phyloP scores from a whole-genome alignment of 2,888 invertebrate species.

The Sicus ferrugineus region DNA sequence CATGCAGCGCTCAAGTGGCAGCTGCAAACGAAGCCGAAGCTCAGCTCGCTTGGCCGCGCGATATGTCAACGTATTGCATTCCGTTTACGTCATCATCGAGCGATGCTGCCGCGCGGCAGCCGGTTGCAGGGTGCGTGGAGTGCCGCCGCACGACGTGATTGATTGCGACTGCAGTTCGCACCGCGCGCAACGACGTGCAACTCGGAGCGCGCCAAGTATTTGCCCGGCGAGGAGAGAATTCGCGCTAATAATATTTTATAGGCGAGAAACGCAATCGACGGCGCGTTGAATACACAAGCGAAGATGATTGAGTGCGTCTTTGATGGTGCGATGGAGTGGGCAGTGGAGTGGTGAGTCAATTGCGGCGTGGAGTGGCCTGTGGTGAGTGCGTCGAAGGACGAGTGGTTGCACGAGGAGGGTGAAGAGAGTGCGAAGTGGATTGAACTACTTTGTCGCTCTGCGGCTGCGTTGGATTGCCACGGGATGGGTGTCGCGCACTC shows the following conservation, averaged over 20 bases:
- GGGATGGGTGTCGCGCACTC: neutral
- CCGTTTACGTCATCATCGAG: slow-evolving; percentile 44
- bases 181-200: slow-evolving; percentile 29
- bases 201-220: slow-evolving; percentile 39
- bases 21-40: slow-evolving; percentile 13
- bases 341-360: no score
- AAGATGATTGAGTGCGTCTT: slow-evolving; percentile 28
- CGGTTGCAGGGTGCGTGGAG: slow-evolving; percentile 12
- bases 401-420: neutral
- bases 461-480: neutral
- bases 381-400: neutral
- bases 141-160: slow-evolving; percentile 46
- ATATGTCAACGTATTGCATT: slow-evolving; percentile 48
- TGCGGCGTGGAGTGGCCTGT: no score
- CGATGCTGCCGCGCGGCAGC: neutral
- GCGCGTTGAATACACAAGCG: slow-evolving; percentile 37
- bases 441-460: neutral
- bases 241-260: slow-evolving; percentile 40
- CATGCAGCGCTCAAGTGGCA: slow-evolving; percentile 4
- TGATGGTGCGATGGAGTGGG: neutral
- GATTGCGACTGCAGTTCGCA: slow-evolving; percentile 56
- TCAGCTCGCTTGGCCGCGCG: slow-evolving; percentile 39
- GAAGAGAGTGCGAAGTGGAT: neutral
- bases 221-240: slow-evolving; percentile 39
- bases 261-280: slow-evolving; percentile 36